Evolutionary conservation across 2,888 invertebrate genomes (phyloP).

Genomic region (Epinotia brunnichana): DNA sequence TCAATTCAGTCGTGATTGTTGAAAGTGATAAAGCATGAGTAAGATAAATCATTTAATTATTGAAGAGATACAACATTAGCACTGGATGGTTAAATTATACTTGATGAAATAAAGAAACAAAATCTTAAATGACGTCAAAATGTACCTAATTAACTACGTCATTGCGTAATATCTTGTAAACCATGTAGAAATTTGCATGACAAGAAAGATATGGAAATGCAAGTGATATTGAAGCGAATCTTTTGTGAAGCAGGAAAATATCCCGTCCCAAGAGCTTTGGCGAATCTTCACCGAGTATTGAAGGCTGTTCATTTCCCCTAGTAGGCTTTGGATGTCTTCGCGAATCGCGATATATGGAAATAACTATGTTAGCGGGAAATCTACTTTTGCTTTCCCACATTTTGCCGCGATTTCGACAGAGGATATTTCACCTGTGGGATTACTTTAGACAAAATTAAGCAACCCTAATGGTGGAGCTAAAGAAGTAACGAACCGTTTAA

Average conservation of each 20-base stretch:
- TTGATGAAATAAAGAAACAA: constrained; percentile 20
- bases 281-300: constrained; percentile 41
- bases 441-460: neutral
- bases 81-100: constrained; percentile 55
- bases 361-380: constrained; percentile 38
- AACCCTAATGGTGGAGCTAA: too few relatives aligned
- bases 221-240: constrained; percentile 57
- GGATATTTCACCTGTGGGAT: neutral
- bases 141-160: neutral
- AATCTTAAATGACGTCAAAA: neutral
- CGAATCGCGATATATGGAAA: constrained; percentile 39
- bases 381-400: constrained; percentile 19
- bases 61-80: constrained; percentile 45
- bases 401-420: constrained; percentile 7
- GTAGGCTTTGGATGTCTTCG: constrained; percentile 37
- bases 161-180: neutral
- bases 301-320: constrained; percentile 39
- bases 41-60: neutral
- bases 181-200: constrained; percentile 46
- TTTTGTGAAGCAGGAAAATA: constrained; percentile 60
- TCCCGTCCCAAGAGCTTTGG: constrained; percentile 58
- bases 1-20: neutral
- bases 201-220: constrained; percentile 50
- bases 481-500: too few relatives aligned
- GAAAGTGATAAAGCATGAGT: neutral